Evolutionary conservation across 2,888 invertebrate species (phyloP), one percentile per base, ranked within the genome.

Genomic region (Marasmarcha lunaedactyla): DNA sequence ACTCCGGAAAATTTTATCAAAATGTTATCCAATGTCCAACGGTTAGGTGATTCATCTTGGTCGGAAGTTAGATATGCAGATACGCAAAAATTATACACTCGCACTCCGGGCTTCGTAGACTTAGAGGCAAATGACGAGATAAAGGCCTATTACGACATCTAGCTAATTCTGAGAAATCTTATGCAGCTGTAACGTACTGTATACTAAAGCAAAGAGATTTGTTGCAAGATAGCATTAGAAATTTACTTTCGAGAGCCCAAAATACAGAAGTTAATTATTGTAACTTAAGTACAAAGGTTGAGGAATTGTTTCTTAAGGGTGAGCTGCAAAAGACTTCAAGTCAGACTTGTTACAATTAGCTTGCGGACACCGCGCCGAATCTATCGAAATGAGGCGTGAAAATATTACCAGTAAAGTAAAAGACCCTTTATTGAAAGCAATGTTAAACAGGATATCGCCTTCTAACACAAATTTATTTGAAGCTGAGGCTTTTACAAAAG

Each of bases 21-120:
- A 10, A 39, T 41, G 14, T 35, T 49, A 20, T 11, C 30, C 3
- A 40, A 42, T 1, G 36, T 44, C 14, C 49, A 49, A 14, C 37
- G 35, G 14, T 43, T 49, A 20, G 41, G 34, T 14, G 38, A 36
- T 10, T 36, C 2, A 1, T 7, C 14, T 3, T 49, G 49, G 49
- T 39, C 41, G 1, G 42, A 42, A 27, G 41, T n/a, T n/a, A n/a
- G n/a, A n/a, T 47, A 49, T 35, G 38, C 42, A 1, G 46, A 49
- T 11, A 40, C 39, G 3, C 49, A 49, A 39, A 49, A 49, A 42
- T 2, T 39, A 9, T 49, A 47, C 14, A 42, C 40, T 15, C 40
- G 39, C 20, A 26, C 40, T 1, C 44, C 42, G 6, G 44, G 39
- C 1, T 41, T 37, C 11, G 25, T 36, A 15, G 37, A 43, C 3